Conservation (phyloP, 2,113 vertebrate genomes). For the Nestor notabilis region DNA sequence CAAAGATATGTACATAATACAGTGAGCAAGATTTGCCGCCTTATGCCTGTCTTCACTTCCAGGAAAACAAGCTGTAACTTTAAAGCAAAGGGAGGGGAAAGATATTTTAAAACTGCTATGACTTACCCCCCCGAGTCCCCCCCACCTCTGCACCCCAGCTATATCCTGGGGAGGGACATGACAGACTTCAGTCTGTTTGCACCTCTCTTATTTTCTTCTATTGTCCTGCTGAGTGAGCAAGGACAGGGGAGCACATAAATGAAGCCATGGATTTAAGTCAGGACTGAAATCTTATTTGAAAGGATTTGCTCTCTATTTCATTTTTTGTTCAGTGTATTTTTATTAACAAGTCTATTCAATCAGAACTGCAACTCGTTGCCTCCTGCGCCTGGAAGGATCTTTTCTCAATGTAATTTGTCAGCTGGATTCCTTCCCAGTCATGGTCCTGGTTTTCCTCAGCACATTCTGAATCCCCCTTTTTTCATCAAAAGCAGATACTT, state of each 20-base stretch:
- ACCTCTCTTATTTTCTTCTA: background rate
- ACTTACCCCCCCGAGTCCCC: background rate
- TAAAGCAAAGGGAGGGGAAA: background rate
- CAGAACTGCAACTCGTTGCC: background rate
- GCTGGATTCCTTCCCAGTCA: background rate
- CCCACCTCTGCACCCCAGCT: background rate
- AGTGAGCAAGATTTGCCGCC: background rate
- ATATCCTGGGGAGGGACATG: background rate
- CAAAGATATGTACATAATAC: too few relatives aligned
- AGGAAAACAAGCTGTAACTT: background rate
- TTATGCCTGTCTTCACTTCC: background rate
- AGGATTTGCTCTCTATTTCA: slow-evolving; percentile 31
- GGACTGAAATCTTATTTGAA: slow-evolving; percentile 35
- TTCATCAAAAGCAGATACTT: background rate
- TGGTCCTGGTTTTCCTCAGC: background rate
- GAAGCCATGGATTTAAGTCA: background rate
- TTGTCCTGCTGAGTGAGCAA: background rate
- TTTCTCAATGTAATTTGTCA: background rate
- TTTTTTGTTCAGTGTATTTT: slow-evolving; percentile 14
- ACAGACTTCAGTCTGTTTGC: background rate
- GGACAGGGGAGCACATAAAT: background rate
- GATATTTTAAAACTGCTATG: background rate
- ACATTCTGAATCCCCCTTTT: background rate
- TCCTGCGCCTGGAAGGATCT: background rate
- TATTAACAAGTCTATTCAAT: slow-evolving; percentile 52